phyloP scores from a whole-genome alignment of 2,888 invertebrate species.

The Psococerastis gibbosa region DNA sequence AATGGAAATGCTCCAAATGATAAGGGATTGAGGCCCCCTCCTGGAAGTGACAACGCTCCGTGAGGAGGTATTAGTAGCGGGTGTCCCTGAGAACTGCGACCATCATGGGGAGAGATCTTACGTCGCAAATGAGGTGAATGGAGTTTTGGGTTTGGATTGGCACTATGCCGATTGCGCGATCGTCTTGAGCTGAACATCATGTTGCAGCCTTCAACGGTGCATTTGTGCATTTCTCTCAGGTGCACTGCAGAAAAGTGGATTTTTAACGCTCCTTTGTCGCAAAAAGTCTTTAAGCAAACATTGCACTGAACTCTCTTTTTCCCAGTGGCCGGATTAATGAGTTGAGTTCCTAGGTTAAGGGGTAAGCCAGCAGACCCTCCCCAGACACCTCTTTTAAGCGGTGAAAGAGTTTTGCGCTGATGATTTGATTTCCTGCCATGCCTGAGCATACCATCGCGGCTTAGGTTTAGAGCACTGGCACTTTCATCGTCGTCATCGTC shows the following conservation, averaged over 20 bases:
- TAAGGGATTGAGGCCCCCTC: constrained; percentile 44
- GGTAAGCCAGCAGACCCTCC: constrained; percentile 52
- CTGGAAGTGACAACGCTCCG: constrained; percentile 40
- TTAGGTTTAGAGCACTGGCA: constrained; percentile 42
- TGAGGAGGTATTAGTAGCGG: constrained; percentile 59
- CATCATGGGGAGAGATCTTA: constrained; percentile 88
- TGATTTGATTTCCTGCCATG: constrained; percentile 22
- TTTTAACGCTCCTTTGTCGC: constrained; percentile 98
- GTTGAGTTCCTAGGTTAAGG: constrained; percentile 68
- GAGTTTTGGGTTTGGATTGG: constrained; percentile 94
- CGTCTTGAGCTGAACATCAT: constrained; percentile 98
- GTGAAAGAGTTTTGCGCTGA: constrained; percentile 45
- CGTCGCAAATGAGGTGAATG: constrained; percentile 87
- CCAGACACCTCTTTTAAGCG: constrained; percentile 50
- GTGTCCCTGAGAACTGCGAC: constrained; percentile 73
- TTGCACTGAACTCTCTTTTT: constrained; percentile 97
- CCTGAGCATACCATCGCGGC: constrained; percentile 30
- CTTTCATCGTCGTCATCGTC: constrained; percentile 40
- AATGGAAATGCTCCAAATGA: constrained; percentile 64
- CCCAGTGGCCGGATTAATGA: constrained; percentile 80
- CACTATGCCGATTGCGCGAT: constrained; percentile 89
- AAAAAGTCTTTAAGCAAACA: constrained; percentile 95
- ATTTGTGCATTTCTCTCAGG: constrained; percentile 97
- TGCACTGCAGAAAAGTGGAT: constrained; percentile 99
- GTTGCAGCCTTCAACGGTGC: constrained; percentile 95